Conservation (phyloP, 2,797 vertebrate genomes). For the Poecile montanus region DNA sequence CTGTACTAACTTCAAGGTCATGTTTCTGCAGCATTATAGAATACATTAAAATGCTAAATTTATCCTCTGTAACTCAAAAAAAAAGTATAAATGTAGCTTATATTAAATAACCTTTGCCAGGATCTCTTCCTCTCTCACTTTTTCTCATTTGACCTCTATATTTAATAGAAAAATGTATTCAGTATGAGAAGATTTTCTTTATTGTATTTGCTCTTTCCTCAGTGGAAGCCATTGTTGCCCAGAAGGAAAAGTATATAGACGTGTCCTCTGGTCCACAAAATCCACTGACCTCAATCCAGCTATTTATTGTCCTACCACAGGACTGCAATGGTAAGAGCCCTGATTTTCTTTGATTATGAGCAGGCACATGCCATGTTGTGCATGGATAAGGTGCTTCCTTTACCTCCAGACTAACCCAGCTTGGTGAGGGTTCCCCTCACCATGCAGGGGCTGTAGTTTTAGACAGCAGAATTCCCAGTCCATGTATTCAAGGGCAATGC, state of each 20-base stretch:
- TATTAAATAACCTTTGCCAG: constrained; percentile 61
- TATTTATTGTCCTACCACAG: background rate
- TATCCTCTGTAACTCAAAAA: constrained; percentile 61
- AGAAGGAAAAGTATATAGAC: background rate
- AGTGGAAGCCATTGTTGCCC: background rate
- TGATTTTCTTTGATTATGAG: background rate
- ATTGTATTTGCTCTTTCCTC: constrained; percentile 35
- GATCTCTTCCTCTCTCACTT: constrained; percentile 29
- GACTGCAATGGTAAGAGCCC: background rate
- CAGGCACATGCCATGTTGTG: background rate
- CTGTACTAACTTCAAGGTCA: constrained; percentile 70
- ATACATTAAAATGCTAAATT: constrained; percentile 72
- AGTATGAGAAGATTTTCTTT: constrained; percentile 38
- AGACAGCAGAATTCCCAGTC: background rate
- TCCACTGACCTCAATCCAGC: background rate
- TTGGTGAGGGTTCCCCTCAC: background rate
- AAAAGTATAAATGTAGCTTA: constrained; percentile 50
- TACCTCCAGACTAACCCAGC: background rate
- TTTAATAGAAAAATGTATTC: constrained; percentile 59
- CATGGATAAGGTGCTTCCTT: background rate
- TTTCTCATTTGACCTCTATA: constrained; percentile 36
- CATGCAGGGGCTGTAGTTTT: background rate
- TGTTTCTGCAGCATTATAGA: constrained; percentile 59
- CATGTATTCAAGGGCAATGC: background rate
- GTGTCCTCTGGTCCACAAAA: background rate